Evolutionary conservation across 2,888 invertebrate genomes (phyloP), one percentile per base, ranked within the genome.

Genomic region (Erpobdella octoculata): DNA sequence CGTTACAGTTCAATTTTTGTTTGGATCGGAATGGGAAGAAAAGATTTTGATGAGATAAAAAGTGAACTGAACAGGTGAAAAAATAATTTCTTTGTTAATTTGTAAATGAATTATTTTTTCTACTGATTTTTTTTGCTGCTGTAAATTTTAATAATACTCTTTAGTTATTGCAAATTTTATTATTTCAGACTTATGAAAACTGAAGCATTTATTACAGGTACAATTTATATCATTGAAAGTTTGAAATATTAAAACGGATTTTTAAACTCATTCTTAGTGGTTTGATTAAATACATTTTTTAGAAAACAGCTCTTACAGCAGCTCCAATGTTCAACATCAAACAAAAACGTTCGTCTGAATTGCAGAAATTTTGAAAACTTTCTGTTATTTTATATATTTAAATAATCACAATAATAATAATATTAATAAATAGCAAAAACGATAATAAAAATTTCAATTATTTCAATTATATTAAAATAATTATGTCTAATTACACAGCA

Each of bases 11-110:
- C 48, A 53, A 58, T 69, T 36, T 69, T 69, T 58, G 69, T 69
- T 1, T 69, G 69, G 69, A 58, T 69, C 28, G 12, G 69, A n/a
- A 28, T 69, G 58, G 69, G 69, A 58, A 53, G 69, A 31, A 69
- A 53, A 25, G 36, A 69, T 25, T 31, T 53, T 25, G 69, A 69
- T 25, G 35, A n/a, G n/a, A 69, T 69, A 53, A 69, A 58, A 46
- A n/a, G 18, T 28, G 69, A 69, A 69, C 48, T 69, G 18, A 69
- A 53, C 69, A 53, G 69, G 31, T 48, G 33, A 12, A 46, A 46
- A n/a, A 35, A 6, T 6, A 65, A 37, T 65, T 31, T n/a, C 21
- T 65, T 9, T 28, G 12, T 12, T 25, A 15, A 36, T 65, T 65
- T 18, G 9, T 37, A 65, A n/a, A 6, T 21, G n/a, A 21, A 59